Conservation (phyloP, 1,140 invertebrate species). For the Ceratosolen solmsi region DNA sequence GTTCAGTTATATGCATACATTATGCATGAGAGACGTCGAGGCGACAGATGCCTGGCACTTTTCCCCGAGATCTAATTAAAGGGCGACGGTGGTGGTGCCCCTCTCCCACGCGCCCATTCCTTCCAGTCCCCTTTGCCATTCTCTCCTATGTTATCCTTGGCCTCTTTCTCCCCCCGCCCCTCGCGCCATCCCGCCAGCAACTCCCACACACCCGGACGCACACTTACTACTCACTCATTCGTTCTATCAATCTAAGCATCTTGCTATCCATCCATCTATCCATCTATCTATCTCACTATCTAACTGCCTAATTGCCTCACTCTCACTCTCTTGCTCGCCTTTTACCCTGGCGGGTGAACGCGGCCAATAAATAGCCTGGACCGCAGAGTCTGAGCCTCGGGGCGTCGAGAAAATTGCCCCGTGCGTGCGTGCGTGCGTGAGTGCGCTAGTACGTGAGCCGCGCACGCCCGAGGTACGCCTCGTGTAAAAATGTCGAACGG, state of each 20-base stretch:
- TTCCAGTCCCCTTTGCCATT: background rate
- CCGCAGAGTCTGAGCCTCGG: constrained; percentile 31
- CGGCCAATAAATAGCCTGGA: constrained; percentile 40
- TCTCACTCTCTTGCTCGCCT: too few relatives aligned
- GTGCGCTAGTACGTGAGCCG: background rate
- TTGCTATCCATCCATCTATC: too few relatives aligned
- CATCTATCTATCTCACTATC: too few relatives aligned
- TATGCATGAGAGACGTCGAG: constrained; percentile 38
- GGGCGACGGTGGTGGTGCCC: background rate
- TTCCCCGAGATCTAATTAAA: constrained; percentile 49
- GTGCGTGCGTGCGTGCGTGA: background rate
- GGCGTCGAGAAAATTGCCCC: constrained; percentile 39
- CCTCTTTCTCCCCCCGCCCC: background rate
- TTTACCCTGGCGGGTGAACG: too few relatives aligned
- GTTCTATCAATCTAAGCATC: too few relatives aligned
- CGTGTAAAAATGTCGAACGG: constrained; percentile 5
- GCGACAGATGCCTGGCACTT: constrained; percentile 35
- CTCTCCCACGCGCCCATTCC: constrained; percentile 32
- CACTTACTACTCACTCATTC: too few relatives aligned
- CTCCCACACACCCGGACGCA: too few relatives aligned
- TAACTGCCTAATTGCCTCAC: too few relatives aligned
- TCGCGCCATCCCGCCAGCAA: too few relatives aligned
- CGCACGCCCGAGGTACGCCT: background rate
- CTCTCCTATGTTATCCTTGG: background rate
- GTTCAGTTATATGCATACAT: constrained; percentile 38